Evolutionary conservation across 2,797 vertebrate genomes (phyloP), one percentile per base, ranked within the genome.

Genomic region (Scolopax rusticola): DNA sequence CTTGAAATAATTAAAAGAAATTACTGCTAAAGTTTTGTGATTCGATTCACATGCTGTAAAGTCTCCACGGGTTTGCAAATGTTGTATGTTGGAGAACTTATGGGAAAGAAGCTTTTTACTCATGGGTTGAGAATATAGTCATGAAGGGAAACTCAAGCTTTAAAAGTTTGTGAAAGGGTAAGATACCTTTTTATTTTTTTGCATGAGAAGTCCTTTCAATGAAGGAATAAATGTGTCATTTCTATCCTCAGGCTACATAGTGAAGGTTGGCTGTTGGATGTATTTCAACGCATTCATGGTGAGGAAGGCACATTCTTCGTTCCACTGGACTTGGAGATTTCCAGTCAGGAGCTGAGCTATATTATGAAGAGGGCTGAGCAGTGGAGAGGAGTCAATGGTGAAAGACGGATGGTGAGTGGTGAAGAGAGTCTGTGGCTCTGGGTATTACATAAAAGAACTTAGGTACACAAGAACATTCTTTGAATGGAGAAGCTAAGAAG

Each of bases 341-440:
- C 99, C 88, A 98, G 97, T 95, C 99, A 99, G 97, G 99, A 99
- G 77, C 97, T 99, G 89, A 99, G 98, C 97, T 99, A 98, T 91
- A 98, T 99, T 45, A 97, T 99, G 47, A 99, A 99, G 97, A 99
- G 98, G 68, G 98, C 99, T 20, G 98, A 99, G 96, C 99, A 99
- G 88, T 99, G 99, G 99, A 98, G 99, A 97, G 99, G 99, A 92
- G 98, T 98, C 95, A 98, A 92, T 6, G 99, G 99, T 51, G 99
- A 99, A 96, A 98, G 99, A 93, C 98, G 98, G 32, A 98, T 99
- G 98, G 99, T 99, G 96, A 98, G 98, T 96, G 80, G 23, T 13
- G 8, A 40, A 38, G 15, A 93, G 30, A 63, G 16, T 23, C 57
- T 65, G n/a, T 60, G 28, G 41, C 30, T 59, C 43, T 84, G 30